Evolutionary conservation across 2,797 vertebrate genomes (phyloP).

Genomic region (Sparidentex hasta): DNA sequence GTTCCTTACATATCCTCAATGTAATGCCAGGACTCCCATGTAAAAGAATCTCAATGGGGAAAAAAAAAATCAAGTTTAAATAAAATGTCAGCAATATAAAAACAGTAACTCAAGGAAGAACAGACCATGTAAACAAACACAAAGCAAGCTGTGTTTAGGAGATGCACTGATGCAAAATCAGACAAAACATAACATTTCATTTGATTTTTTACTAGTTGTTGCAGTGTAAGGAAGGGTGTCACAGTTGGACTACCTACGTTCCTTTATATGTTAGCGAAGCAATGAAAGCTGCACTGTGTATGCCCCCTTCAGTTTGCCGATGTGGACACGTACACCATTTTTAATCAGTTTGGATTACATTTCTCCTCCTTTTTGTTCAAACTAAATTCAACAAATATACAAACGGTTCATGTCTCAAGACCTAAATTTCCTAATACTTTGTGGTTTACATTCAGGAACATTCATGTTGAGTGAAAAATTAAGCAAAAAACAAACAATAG

Average conservation of each 20-base stretch:
- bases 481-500: constrained; percentile 78
- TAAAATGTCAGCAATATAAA: constrained; percentile 51
- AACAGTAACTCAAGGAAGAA: constrained; percentile 51
- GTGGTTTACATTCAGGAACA: constrained; percentile 98
- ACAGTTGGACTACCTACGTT: constrained; percentile 12
- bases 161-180: constrained; percentile 88
- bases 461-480: constrained; percentile 93
- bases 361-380: constrained; percentile 49
- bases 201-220: constrained; percentile 5
- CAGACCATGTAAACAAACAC: constrained; percentile 50
- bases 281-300: constrained; percentile 34
- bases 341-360: constrained; percentile 47
- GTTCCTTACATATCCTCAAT: constrained; percentile 32
- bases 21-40: constrained; percentile 27
- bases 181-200: constrained; percentile 50
- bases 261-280: constrained; percentile 31
- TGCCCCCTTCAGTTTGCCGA: constrained; percentile 20
- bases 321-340: constrained; percentile 47
- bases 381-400: constrained; percentile 74
- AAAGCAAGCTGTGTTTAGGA: constrained; percentile 75
- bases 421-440: constrained; percentile 86
- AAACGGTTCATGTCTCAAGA: constrained; percentile 69
- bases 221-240: constrained; percentile 22
- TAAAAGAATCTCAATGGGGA: too few relatives aligned
- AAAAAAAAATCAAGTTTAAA: too few relatives aligned